A percentile compares a stretch with the other conserved stretches of the same genome.
Conservation (phyloP, 1,140 invertebrate species). For the Lerema accius region DNA sequence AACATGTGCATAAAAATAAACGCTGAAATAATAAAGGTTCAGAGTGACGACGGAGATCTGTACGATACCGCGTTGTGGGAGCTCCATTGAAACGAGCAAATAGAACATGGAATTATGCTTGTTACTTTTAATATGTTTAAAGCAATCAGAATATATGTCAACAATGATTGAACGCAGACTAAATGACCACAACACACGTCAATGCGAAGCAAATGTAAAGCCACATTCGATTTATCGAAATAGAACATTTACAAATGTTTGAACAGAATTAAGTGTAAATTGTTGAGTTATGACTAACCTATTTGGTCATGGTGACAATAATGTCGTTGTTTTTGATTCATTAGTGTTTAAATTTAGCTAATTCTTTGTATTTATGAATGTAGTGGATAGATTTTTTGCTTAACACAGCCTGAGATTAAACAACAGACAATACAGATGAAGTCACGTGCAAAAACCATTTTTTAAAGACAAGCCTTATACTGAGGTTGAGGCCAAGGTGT, state of each 20-base stretch:
- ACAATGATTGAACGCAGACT: neutral
- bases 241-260: neutral
- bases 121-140: too few relatives aligned
- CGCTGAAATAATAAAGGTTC: slow-evolving; percentile 22
- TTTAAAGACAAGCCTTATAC: neutral
- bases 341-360: too few relatives aligned
- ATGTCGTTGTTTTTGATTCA: too few relatives aligned
- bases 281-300: neutral
- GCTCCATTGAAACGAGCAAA: neutral
- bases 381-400: too few relatives aligned
- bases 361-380: too few relatives aligned
- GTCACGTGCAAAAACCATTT: neutral
- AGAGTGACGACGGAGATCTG: neutral
- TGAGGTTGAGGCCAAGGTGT: neutral
- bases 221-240: neutral
- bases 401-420: too few relatives aligned
- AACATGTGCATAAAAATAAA: slow-evolving; percentile 44
- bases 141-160: too few relatives aligned
- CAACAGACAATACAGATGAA: neutral
- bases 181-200: neutral
- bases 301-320: neutral
- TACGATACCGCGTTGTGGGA: neutral
- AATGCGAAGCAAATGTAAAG: too few relatives aligned
- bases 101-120: neutral
- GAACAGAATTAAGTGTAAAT: neutral